Percentiles rank a stretch among this genome's conserved stretches.
phyloP scores from a whole-genome alignment of 1,140 invertebrate species.

The Wasmannia auropunctata region DNA sequence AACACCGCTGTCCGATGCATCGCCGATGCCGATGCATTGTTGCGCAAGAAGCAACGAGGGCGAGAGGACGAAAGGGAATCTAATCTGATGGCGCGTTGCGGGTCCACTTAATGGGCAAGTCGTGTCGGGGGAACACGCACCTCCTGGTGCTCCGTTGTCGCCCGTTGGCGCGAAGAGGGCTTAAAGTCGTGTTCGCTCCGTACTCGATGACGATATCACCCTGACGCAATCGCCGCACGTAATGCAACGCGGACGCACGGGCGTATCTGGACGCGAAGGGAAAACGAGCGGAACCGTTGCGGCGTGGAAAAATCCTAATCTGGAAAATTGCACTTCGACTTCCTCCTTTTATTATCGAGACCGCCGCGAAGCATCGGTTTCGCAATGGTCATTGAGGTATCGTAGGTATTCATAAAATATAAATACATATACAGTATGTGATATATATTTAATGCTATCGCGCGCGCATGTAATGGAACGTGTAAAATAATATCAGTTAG shows the following conservation, averaged over 20 bases:
- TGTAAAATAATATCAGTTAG: conserved; percentile 5
- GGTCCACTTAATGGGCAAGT: conserved; percentile 83
- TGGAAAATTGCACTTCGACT: not conserved
- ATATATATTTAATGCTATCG: not conserved
- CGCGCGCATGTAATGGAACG: not conserved
- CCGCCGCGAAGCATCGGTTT: not conserved
- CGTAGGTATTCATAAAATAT: not conserved
- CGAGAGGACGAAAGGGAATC: conserved; percentile 76
- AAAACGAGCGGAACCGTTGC: not conserved
- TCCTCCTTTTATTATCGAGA: not conserved
- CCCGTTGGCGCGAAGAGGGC: conserved; percentile 63
- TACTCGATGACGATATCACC: conserved; percentile 71
- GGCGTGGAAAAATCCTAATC: not conserved
- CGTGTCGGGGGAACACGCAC: conserved; percentile 82
- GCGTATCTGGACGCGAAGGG: not conserved
- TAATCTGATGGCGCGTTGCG: conserved; percentile 81
- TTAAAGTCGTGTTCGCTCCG: conserved; percentile 77
- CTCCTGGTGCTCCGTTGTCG: conserved; percentile 69
- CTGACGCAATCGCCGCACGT: conserved; percentile 71
- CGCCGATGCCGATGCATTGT: conserved; percentile 64
- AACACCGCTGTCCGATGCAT: conserved; percentile 61
- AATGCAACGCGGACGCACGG: conserved; percentile 44
- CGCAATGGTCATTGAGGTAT: not conserved
- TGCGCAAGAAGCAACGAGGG: conserved; percentile 35
- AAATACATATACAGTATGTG: not conserved